phyloP scores from a whole-genome alignment of 1,140 invertebrate genomes.

The Drosophila kanapiae region DNA sequence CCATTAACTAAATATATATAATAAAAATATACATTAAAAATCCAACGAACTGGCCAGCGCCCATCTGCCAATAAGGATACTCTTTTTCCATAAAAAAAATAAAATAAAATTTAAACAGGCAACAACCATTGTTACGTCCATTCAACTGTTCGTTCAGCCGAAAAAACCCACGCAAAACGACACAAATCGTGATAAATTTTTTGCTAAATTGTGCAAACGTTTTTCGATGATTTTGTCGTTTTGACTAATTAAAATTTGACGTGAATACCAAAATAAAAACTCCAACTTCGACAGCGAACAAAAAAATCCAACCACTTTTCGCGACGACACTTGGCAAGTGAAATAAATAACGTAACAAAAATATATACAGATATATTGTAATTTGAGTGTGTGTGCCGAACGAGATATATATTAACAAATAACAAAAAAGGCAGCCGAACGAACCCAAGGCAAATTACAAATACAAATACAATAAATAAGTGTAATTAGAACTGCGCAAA shows the following conservation, averaged over 20 bases:
- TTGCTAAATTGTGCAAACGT: constrained; percentile 77
- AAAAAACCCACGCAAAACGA: constrained; percentile 63
- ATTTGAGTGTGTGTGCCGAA: constrained; percentile 18
- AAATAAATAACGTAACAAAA: constrained; percentile 30
- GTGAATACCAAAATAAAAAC: constrained; percentile 59
- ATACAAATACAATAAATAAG: constrained; percentile 25
- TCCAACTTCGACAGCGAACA: constrained; percentile 45
- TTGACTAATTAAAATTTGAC: constrained; percentile 74
- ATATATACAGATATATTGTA: not conserved
- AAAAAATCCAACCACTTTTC: constrained; percentile 12
- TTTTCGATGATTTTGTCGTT: constrained; percentile 60
- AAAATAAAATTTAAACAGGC: constrained; percentile 8
- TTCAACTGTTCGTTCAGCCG: constrained; percentile 56
- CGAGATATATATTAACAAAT: constrained; percentile 37
- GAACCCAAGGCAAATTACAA: constrained; percentile 20
- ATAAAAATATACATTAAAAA: constrained; percentile 11
- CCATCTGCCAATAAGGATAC: constrained; percentile 32
- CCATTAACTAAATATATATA: constrained; percentile 8
- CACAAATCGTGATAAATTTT: constrained; percentile 79
- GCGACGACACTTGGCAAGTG: constrained; percentile 62
- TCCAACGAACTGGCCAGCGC: constrained; percentile 58
- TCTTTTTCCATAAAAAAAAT: constrained; percentile 5
- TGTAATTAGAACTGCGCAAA: constrained; percentile 80
- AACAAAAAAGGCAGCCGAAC: constrained; percentile 11
- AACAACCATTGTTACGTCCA: constrained; percentile 67